Evolutionary conservation across 2,888 invertebrate species (phyloP), one percentile per base, ranked within the genome.

Genomic region (Standfussiana lucernea): DNA sequence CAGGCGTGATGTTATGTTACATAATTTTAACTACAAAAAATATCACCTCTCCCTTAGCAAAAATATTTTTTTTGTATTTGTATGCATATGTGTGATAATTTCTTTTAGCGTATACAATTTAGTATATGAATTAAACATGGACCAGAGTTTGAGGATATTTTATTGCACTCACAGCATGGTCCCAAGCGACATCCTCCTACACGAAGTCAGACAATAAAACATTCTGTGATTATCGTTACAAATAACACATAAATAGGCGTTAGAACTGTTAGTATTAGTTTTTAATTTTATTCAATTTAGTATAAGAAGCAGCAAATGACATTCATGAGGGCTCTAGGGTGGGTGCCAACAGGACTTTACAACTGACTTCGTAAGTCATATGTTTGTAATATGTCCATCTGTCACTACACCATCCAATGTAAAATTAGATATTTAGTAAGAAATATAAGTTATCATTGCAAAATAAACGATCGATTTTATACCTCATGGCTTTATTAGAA

Each of bases 211-310:
- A 32, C 71, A 71, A 47, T 87, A 85, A 74, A 85, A 88, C 53
- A 90, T 89, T 67, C 61, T 84, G 50, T 89, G 89, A n/a, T 74
- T 56, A 3, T 77, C 71, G 24, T 86, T 77, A 40, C 88, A 89
- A 65, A 89, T 75, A 10, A 86, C 68, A 56, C 88, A 89, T n/a
- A n/a, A 21, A 45, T 40, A 69, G 18, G n/a, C n/a, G 53, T n/a
- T 53, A 53, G 53, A 53, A n/a, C 4, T 53, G 11, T n/a, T 53
- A 53, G 53, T 4, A 53, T 53, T 53, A n/a, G 10, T n/a, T 53
- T 53, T 53, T 53, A 47, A 21, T 7, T 47, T 47, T 47, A 47
- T 47, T 47, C n/a, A 11, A n/a, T n/a, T 53, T 53, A n/a, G 53
- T 53, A n/a, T 45, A 56, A 56, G 53, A 53, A 35, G 42, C 18